Evolutionary conservation across 2,797 vertebrate genomes (phyloP), one percentile per base, ranked within the genome.

Genomic region (Toxotes lorentzi): DNA sequence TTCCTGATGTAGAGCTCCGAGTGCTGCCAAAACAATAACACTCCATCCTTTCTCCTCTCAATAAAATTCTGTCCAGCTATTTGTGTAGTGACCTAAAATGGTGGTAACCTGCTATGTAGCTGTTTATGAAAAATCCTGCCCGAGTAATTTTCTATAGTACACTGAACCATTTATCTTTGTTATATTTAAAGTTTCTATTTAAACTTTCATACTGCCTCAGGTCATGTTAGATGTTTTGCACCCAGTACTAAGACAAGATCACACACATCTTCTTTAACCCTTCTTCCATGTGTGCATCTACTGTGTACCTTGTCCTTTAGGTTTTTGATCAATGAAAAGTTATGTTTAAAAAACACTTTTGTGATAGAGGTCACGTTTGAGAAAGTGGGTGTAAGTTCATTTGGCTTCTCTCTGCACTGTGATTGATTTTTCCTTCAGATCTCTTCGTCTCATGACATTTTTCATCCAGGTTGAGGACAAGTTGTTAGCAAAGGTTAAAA

Each of bases 1-100:
- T 63, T 64, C 58, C 72, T 76, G 30, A 59, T 78, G 35, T 2
- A 61, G 6, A 62, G 47, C 23, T 3, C 71, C 1, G 13, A 54
- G 40, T 10, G 3, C 61, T 67, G 71, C 79, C 64, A 76, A 69
- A 76, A 57, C 30, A 75, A 78, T 69, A 47, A 62, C 51, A 21
- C 51, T 45, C 56, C 34, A 45, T 77, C 64, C 10, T 71, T 1
- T 66, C 53, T 81, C 60, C 78, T 53, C 40, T 67, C 30, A 7
- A 3, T 38, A 43, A 73, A 41, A 70, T 51, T 51, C 23, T 59
- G 16, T 68, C 53, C 40, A 76, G 17, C n/a, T 45, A 2, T 70
- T 79, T 68, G 6, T 73, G 9, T 4, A 7, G 23, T n/a, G 35
- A 61, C 21, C 21, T 10, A 12, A 73, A 68, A n/a, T 34, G 9